Base-by-base conservation (phyloP, 2,888 invertebrate species). In the Latrodectus hesperus region DNA sequence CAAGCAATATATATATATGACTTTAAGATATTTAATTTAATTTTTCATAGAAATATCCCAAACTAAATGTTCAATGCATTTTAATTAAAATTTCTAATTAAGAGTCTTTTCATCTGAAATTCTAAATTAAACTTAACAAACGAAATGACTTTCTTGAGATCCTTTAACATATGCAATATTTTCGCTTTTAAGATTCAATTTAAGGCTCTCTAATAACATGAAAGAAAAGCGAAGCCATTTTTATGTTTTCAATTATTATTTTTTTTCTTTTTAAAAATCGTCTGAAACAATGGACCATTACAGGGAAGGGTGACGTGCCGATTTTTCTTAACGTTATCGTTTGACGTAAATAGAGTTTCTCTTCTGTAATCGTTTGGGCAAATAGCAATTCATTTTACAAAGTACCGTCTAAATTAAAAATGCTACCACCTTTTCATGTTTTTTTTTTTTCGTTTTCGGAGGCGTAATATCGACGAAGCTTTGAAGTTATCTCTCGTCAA, bases 1-100 rank as follows among this genome's bases (percentile, higher is more conserved):
- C 38, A 0, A 38, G 38, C 38, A 38, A 38, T 1, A 38, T 38
- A 38, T 38, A 38, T 38, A 38, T 38, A 38, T 38, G 38, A 38
- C 38, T 38, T 38, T 38, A 38, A 38, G 38, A 38, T 38, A 38
- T 38, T 38, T 38, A 38, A 38, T 38, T 38, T 38, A 38, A 38
- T 38, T 38, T 38, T 38, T 6, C 38, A 3, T 38, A 38, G 38
- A 38, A 38, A 38, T 38, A 38, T 38, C 4, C 6, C 38, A 4
- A 38, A 38, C 4, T 38, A 38, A 38, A 38, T 38, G 11, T 12
- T 10, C 9, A 26, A 26, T 12, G 51, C 17, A 4, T 9, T 76
- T 76, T 76, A 60, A 76, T 76, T 76, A 76, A 76, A 76, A 76
- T 65, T 17, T 17, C 51, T 51, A 76, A 76, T 76, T 64, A 76